Evolutionary conservation across 64 coral and sea anemone species (phyloP), one percentile per base, ranked within the genome.

Genomic region (Astreopora myriophthalma): DNA sequence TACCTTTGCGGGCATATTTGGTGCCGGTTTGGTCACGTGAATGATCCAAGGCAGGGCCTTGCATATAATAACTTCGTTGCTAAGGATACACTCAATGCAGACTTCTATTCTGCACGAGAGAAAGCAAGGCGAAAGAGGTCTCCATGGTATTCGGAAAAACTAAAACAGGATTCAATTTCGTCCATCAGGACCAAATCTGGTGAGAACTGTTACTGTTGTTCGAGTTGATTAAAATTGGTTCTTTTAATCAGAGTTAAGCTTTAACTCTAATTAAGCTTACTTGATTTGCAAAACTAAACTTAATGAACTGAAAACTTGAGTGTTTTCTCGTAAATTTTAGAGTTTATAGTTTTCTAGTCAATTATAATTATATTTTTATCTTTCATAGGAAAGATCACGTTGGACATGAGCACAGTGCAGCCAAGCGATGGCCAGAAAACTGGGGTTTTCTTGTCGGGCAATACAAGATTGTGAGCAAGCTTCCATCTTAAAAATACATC

Each of bases 161-260:
- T 49, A 93, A 89, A 58, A 60, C 91, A 9, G 87, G 95, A 36
- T 96, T 58, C 27, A 98, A 98, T 51, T 98, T 98, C 30, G 96
- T 98, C 12, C 88, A 91, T 31, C 94, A 95, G 72, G 96, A 98
- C 79, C 96, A 98, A 85, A 98, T 98, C 28, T 98, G 96, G 96
- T 98, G 70, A 93, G 93, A 32, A 26, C 57, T 42, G 42, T 14
- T 8, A 73, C 46, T 22, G 22, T 10, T 48, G 58, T 25, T 19
- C 20, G 30, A 71, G 17, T 28, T n/a, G 25, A 38, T 87, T 68
- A 92, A 20, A 16, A 16, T 16, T 63, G 20, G 44, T 77, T 61
- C 48, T 46, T 52, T 85, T 36, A 22, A 35, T 17, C 25, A 28
- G 58, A 29, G 34, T 86, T 46, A n/a, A n/a, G n/a, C n/a, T n/a